Conservation (phyloP, 2,113 vertebrate genomes). For the Pachyramphus minor region DNA sequence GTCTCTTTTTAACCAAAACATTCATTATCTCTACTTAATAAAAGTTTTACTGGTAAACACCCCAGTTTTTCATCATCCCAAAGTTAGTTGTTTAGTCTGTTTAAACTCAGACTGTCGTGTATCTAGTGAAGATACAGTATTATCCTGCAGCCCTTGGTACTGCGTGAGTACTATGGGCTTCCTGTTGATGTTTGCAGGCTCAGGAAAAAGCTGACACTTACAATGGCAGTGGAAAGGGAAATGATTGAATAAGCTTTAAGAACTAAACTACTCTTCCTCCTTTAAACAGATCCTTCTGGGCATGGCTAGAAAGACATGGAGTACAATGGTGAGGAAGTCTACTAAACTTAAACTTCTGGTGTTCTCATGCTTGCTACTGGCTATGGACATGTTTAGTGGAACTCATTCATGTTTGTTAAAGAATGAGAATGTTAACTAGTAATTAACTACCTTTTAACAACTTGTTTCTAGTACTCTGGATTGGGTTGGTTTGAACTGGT, state of each 20-base stretch:
- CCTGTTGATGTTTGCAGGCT: neutral
- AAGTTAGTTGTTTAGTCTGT: neutral
- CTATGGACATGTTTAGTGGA: neutral
- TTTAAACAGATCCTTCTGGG: slow-evolving; percentile 11
- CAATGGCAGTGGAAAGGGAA: slow-evolving; percentile 38
- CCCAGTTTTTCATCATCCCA: neutral
- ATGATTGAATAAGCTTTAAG: slow-evolving; percentile 40
- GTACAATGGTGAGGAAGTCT: slow-evolving; percentile 37
- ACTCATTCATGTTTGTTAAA: neutral
- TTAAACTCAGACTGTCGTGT: neutral
- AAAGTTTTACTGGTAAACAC: neutral
- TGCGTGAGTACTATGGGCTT: neutral
- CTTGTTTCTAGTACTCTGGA: neutral
- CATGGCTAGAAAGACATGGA: slow-evolving; percentile 4
- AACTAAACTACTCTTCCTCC: slow-evolving; percentile 2
- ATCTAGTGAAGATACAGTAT: neutral
- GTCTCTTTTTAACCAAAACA: neutral
- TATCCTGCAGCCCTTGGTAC: neutral
- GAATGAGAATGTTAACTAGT: neutral
- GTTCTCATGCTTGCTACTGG: neutral
- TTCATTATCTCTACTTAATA: neutral
- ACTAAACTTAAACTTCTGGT: slow-evolving; percentile 17
- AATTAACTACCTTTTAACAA: neutral
- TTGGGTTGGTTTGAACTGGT: neutral
- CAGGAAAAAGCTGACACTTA: slow-evolving; percentile 25